Base-by-base conservation (phyloP, 2,113 vertebrate genomes). In the Oreochromis aureus region DNA sequence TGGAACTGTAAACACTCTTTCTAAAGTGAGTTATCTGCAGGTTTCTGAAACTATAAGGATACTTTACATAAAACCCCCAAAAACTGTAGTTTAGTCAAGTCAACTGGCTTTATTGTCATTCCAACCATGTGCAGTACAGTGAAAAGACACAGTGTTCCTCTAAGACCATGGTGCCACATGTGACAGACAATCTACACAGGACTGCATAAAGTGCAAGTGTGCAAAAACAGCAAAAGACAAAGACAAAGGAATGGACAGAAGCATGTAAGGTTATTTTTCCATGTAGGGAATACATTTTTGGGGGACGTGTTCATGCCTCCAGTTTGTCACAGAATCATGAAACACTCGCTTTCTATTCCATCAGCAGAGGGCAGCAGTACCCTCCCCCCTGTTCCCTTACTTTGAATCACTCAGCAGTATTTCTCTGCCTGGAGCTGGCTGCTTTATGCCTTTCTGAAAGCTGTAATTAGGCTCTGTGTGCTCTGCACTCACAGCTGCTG, bases 281-380 rank as follows among this genome's bases (percentile, higher is more conserved):
- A 41, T 13, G 5, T 16, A 51, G 44, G 71, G 12, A 24, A 41
- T 6, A 82, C 32, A 10, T 48, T 82, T 48, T 22, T 13, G 16
- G 27, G 27, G 27, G 30, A 22, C n/a, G 32, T 22, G 12, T 12
- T 55, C 15, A 30, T 11, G 71, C 41, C 24, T 48, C 22, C 69
- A 18, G 41, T 76, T 19, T 76, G 6, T 9, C 69, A 5, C 9
- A 12, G 24, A 46, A 48, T 48, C n/a, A 44, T 56, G n/a, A 73
- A 44, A 27, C 66, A 8, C 44, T 73, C 2, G 9, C 69, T 44
- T 59, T 48, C 8, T 81, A 22, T 9, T 83, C 32, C 13, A 41
- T 46, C 93, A 94, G 87, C 84, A 93, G 93, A 76, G 90, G 93
- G 94, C 91, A 85, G 86, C 80, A 91, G 39, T 15, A 3, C 34